phyloP scores from a whole-genome alignment of 2,888 invertebrate genomes.

The Agriopis aurantiaria region DNA sequence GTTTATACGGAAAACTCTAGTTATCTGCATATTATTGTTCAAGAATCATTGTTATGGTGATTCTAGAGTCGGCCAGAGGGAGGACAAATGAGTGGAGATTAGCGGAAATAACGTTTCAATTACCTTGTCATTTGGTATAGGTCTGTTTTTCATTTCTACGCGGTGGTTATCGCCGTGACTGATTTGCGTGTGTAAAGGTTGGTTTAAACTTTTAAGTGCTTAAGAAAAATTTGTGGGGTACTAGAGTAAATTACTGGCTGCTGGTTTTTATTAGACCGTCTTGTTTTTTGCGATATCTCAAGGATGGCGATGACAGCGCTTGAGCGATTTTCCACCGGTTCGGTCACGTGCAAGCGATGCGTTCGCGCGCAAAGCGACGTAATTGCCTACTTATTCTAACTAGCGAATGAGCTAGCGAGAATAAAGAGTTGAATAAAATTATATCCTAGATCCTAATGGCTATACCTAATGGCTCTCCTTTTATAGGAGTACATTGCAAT shows the following conservation, averaged over 20 bases:
- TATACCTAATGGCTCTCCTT: background rate
- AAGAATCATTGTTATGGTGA: constrained; percentile 79
- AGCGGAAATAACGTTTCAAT: constrained; percentile 74
- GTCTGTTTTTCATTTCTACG: constrained; percentile 55
- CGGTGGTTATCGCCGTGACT: constrained; percentile 55
- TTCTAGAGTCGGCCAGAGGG: constrained; percentile 64
- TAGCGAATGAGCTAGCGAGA: background rate
- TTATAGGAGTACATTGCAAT: background rate
- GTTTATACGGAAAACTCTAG: constrained; percentile 70
- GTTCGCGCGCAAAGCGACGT: constrained; percentile 34
- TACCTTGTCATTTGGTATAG: constrained; percentile 63
- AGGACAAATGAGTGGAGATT: constrained; percentile 68
- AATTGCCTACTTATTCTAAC: constrained; percentile 15
- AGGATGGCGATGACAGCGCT: constrained; percentile 46
- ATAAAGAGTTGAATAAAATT: constrained; percentile 3
- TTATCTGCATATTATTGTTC: constrained; percentile 76
- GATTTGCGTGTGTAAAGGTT: constrained; percentile 46
- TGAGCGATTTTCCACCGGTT: constrained; percentile 45
- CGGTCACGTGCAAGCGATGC: constrained; percentile 50
- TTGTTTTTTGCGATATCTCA: constrained; percentile 42
- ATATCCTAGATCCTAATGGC: background rate
- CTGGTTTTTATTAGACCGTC: constrained; percentile 33
- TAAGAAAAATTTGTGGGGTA: constrained; percentile 19
- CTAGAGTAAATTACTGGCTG: constrained; percentile 26
- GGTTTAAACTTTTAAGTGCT: constrained; percentile 29